Conservation (phyloP, 2,113 vertebrate genomes). For the Crotalus horridus region DNA sequence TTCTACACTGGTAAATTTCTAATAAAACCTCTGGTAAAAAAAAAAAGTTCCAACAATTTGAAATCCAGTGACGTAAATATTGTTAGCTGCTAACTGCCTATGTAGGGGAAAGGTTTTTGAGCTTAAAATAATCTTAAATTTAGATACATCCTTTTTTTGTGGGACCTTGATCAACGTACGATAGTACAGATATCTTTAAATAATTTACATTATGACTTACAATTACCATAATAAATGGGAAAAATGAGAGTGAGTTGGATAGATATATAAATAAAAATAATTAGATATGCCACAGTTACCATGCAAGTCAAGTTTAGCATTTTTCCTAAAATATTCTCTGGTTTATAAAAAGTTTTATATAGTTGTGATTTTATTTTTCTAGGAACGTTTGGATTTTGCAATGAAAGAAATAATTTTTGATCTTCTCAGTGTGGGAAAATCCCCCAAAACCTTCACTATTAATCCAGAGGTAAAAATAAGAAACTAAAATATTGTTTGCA, state of each 20-base stretch:
- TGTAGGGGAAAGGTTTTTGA: not conserved
- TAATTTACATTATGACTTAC: not conserved
- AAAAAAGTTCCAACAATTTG: not conserved
- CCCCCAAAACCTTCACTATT: slow-evolving; percentile 97
- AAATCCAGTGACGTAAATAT: not conserved
- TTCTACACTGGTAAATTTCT: not conserved
- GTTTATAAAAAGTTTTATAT: not conserved
- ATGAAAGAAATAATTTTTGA: slow-evolving; percentile 99
- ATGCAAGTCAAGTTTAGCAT: not conserved
- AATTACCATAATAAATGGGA: not conserved
- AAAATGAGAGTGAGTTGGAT: not conserved
- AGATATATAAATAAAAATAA: not conserved
- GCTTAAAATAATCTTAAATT: not conserved
- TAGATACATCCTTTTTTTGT: not conserved
- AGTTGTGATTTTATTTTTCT: slow-evolving; percentile 8
- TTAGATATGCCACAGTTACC: not conserved
- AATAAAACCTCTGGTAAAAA: not conserved
- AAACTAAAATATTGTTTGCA: not conserved
- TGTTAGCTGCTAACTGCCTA: not conserved
- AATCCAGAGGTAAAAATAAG: slow-evolving; percentile 89
- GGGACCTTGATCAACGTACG: not conserved
- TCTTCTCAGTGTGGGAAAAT: slow-evolving; percentile 98
- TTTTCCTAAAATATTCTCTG: not conserved
- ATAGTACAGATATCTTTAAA: not conserved
- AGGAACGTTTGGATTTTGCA: slow-evolving; percentile 99